phyloP scores from a whole-genome alignment of 2,797 vertebrate species.

The Clangula hyemalis region DNA sequence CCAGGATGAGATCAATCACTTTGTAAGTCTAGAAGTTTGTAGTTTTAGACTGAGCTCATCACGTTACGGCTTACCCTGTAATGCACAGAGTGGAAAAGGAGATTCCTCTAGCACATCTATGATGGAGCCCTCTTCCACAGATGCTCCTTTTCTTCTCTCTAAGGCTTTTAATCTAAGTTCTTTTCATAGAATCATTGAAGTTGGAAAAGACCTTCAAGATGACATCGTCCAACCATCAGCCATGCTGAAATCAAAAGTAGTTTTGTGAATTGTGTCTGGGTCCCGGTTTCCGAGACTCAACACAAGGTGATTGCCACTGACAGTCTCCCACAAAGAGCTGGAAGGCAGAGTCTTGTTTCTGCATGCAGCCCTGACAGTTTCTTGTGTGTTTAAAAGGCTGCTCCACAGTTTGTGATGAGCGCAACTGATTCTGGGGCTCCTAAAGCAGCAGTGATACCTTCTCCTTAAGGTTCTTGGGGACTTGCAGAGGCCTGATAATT shows the following conservation, averaged over 20 bases:
- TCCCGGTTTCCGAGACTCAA: not conserved
- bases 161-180: not conserved
- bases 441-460: not conserved
- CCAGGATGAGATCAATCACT: rapidly evolving
- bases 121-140: not conserved
- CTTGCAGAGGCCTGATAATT: too few species aligned
- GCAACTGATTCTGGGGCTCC: not conserved
- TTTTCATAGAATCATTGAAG: not conserved
- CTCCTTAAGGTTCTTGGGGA: not conserved
- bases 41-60: not conserved
- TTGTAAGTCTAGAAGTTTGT: not conserved
- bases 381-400: not conserved
- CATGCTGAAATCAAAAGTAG: not conserved
- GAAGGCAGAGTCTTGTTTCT: not conserved
- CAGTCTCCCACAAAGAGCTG: not conserved
- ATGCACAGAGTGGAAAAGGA: not conserved
- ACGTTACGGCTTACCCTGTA: not conserved
- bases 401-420: not conserved
- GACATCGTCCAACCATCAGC: not conserved
- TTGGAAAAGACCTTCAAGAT: not conserved
- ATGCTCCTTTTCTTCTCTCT: not conserved
- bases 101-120: not conserved
- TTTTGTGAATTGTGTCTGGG: not conserved
- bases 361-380: not conserved
- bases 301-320: not conserved